These are phyloP conservation scores for Corythornis cristatus DNA, from an alignment of 2,113 vertebrate genomes.

Conservation along the genomic window DNA sequence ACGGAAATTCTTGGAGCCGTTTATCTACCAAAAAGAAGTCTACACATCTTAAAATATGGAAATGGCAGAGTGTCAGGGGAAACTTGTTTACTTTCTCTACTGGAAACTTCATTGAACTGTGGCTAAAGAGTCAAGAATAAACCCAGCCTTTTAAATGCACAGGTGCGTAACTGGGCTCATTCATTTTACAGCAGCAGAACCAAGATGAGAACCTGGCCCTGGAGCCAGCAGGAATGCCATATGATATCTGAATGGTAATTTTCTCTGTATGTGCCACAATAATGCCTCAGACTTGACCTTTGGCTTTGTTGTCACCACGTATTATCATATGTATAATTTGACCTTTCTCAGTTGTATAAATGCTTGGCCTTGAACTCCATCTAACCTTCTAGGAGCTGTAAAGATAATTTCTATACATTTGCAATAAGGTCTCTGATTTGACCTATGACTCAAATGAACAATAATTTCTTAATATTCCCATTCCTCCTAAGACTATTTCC, in stretches of 20 bases:
- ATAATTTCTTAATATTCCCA: slow-evolving; percentile 66
- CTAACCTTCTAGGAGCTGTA: slow-evolving; percentile 58
- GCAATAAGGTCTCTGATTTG: slow-evolving; percentile 46
- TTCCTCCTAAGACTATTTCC: slow-evolving; percentile 48
- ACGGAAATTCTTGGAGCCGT: background rate
- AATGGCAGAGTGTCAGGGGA: background rate
- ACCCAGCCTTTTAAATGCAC: background rate
- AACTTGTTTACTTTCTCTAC: background rate
- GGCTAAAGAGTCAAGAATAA: background rate
- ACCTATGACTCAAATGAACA: slow-evolving; percentile 60
- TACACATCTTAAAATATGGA: background rate
- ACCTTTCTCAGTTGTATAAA: slow-evolving; percentile 46
- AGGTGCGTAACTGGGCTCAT: background rate
- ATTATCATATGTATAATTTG: slow-evolving; percentile 68
- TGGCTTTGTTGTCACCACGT: slow-evolving; percentile 66
- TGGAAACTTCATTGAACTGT: background rate
- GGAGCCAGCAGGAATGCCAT: slow-evolving; percentile 22
- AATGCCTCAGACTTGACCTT: slow-evolving; percentile 57
- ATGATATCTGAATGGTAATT: slow-evolving; percentile 64
- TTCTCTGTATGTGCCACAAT: slow-evolving; percentile 57
- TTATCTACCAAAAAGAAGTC: background rate
- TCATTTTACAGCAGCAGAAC: background rate
- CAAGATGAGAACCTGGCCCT: slow-evolving; percentile 16
- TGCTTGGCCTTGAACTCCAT: slow-evolving; percentile 65
- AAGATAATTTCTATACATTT: slow-evolving; percentile 61